Base-by-base conservation (phyloP, 2,797 vertebrate species). In the Fistularia tabacaria region DNA sequence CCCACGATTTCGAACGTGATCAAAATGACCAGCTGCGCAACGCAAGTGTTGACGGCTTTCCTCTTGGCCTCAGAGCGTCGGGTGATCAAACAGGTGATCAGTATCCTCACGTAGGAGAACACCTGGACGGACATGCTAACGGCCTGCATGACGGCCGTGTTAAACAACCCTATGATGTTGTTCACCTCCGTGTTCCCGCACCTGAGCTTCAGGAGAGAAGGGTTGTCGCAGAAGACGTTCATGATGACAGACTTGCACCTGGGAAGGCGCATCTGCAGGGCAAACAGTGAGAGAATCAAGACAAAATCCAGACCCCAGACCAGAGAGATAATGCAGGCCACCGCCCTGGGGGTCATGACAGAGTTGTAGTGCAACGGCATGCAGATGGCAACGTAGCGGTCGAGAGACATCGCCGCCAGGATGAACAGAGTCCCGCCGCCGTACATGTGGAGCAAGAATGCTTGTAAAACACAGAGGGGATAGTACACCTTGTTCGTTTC, bases 161-260 rank as follows among this genome's bases (percentile, higher is more conserved):
- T 85, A 12, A 88, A 80, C 55, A 92, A 49, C 0, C 90, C 90
- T 6, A 85, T 51, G 13, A 91, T 71, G 15, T 90, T 91, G 42
- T 87, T 90, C 37, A 88, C 3, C 1, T 59, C 13, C 0, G 76
- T 80, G 73, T 86, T 79, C 6, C 76, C 84, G 49, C 90, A 91
- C 0, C 78, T 80, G 42, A 92, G 79, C 43, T 88, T 87, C 43
- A 92, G 70, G 1, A 91, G 82, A 38, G 88, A 89, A 0, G 85
- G 84, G 53, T 91, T 92, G 42, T 91, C 90, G 54, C 90, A 92
- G 70, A 86, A 92, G 2, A 90, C 81, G 44, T 89, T 90, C 58
- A 68, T 51, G 7, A 92, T 79, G 0, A 74, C 41, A 41, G 73
- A 74, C 60, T 57, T 85, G 66, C 90, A 92, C 49, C 73, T 75